Percentiles rank a stretch among this genome's conserved stretches.
Evolutionary conservation across 2,888 invertebrate species (phyloP).

Genomic region (Melikaiella ostensackeni): DNA sequence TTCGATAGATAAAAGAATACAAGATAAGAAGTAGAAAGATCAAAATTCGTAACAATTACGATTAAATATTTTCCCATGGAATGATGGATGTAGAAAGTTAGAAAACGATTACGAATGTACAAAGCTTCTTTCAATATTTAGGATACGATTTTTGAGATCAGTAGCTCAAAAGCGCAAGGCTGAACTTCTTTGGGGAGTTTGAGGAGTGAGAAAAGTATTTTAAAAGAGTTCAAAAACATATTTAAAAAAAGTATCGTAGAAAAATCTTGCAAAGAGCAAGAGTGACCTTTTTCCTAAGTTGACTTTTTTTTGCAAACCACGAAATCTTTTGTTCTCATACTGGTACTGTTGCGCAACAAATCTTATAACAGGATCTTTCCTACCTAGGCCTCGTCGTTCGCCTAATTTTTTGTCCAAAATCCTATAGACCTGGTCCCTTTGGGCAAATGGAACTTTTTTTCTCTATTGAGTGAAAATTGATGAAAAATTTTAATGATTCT

Average conservation of each 20-base stretch:
- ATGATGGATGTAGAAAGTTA: conserved; percentile 14
- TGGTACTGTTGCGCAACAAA: neutral
- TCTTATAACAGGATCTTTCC: neutral
- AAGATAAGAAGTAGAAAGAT: conserved; percentile 1
- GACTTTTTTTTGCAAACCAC: neutral
- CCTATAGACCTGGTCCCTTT: conserved; percentile 27
- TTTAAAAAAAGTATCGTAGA: neutral
- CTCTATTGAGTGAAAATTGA: neutral
- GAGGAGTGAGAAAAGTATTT: neutral
- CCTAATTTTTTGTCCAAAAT: neutral
- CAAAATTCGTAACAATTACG: conserved; percentile 4
- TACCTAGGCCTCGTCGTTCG: conserved; percentile 18
- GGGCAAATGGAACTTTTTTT: conserved; percentile 5
- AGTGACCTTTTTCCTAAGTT: neutral
- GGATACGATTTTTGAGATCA: neutral
- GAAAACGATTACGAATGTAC: conserved; percentile 19
- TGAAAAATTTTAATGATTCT: conserved; percentile 53
- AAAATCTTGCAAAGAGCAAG: conserved; percentile 6
- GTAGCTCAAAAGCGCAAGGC: neutral
- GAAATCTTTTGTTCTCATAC: neutral
- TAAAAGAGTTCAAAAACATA: neutral
- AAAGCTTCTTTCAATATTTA: conserved; percentile 10
- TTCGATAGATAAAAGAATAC: conserved; percentile 16
- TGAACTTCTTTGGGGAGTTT: conserved; percentile 1
- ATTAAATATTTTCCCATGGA: neutral